Evolutionary conservation across 2,113 vertebrate genomes (phyloP).

Genomic region (Hemibagrus wyckioides): DNA sequence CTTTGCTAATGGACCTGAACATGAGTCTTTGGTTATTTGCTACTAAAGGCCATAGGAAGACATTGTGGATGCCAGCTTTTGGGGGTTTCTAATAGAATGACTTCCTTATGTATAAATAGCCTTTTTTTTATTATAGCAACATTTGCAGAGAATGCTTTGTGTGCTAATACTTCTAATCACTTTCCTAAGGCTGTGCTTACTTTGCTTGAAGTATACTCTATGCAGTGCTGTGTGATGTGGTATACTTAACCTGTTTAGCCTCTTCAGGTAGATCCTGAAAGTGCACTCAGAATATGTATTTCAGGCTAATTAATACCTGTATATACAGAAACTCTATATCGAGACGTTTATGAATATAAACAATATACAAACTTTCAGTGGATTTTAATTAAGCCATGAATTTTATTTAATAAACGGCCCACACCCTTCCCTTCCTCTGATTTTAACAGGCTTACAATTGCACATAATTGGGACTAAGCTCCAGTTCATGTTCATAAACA

Average conservation of each 20-base stretch:
- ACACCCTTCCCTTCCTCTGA: background rate
- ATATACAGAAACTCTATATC: background rate
- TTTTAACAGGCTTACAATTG: background rate
- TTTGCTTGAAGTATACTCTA: background rate
- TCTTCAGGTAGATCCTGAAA: background rate
- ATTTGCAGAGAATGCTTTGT: slow-evolving; percentile 41
- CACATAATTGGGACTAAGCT: background rate
- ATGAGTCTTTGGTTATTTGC: slow-evolving; percentile 76
- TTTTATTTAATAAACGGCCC: background rate
- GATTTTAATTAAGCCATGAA: background rate
- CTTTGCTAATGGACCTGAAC: slow-evolving; percentile 83
- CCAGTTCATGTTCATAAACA: background rate
- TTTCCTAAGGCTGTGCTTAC: slow-evolving; percentile 36
- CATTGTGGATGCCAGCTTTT: slow-evolving; percentile 63
- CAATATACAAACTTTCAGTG: too few relatives aligned
- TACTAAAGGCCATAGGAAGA: slow-evolving; percentile 74
- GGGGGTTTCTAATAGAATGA: slow-evolving; percentile 59
- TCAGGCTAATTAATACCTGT: background rate
- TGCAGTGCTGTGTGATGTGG: slow-evolving; percentile 20
- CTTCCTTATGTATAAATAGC: slow-evolving; percentile 42
- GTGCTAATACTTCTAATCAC: slow-evolving; percentile 34
- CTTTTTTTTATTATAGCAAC: background rate
- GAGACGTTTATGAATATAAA: background rate
- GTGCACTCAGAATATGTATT: background rate
- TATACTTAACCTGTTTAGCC: slow-evolving; percentile 1